These are phyloP conservation scores for Sylvietta virens DNA, from an alignment of 2,113 vertebrate species.

Conservation along the genomic window DNA sequence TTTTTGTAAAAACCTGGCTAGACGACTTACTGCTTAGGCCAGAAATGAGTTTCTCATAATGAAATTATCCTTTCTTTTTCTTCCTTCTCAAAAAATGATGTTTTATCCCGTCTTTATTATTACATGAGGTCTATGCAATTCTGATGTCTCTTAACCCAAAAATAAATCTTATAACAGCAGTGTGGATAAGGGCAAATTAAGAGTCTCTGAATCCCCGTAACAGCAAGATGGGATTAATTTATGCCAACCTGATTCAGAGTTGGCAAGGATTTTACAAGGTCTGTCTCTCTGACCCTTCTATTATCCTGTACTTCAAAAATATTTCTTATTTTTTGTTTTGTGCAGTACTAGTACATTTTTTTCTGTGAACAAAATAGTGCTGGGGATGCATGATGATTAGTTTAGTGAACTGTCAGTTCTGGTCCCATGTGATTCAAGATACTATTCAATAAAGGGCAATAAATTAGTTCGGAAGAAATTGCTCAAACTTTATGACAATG, in stretches of 20 bases:
- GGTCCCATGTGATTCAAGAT: neutral
- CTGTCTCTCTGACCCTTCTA: neutral
- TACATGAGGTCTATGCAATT: neutral
- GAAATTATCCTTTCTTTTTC: neutral
- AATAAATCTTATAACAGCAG: neutral
- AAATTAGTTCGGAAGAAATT: neutral
- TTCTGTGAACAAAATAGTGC: neutral
- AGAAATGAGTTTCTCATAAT: neutral
- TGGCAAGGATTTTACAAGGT: neutral
- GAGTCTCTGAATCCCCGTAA: neutral
- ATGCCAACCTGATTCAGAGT: neutral
- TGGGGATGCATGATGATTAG: neutral
- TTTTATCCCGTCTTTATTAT: neutral
- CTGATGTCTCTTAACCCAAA: neutral
- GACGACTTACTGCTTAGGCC: neutral
- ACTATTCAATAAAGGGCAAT: neutral
- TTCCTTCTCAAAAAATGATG: neutral
- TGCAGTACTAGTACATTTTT: neutral
- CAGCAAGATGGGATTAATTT: neutral
- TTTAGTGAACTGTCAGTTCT: neutral
- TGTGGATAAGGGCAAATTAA: neutral
- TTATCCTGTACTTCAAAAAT: neutral
- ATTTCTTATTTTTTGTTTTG: neutral
- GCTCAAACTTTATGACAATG: neutral
- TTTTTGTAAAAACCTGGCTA: neutral